Evolutionary conservation across 2,888 invertebrate genomes (phyloP).

Genomic region (Ophion costatus): DNA sequence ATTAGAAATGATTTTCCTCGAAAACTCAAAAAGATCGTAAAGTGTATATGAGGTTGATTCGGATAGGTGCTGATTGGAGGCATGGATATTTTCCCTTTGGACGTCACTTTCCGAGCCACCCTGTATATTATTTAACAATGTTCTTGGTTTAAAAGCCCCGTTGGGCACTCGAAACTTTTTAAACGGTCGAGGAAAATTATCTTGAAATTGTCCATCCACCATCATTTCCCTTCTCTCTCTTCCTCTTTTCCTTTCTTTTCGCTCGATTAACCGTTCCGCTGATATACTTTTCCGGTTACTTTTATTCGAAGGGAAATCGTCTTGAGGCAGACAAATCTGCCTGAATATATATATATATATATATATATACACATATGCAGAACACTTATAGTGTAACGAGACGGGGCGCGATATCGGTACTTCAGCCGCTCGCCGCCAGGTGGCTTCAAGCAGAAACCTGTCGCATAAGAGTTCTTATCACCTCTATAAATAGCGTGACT

Average conservation of each 20-base stretch:
- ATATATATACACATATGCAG: background rate
- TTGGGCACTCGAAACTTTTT: conserved; percentile 67
- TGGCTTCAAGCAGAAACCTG: no score
- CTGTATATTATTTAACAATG: background rate
- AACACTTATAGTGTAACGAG: no score
- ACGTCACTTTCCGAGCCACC: no score
- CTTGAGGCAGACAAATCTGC: conserved; percentile 10
- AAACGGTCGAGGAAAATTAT: conserved; percentile 70
- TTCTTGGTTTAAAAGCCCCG: conserved; percentile 62
- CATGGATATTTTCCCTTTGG: no score
- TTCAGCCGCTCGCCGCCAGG: no score
- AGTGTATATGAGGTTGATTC: no score
- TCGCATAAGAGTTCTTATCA: no score
- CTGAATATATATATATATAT: background rate
- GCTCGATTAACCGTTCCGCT: conserved; percentile 26
- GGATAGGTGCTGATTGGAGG: no score
- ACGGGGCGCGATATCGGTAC: no score
- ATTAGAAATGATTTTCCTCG: no score
- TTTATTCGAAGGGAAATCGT: conserved; percentile 70
- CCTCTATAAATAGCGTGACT: no score
- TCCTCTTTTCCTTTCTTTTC: background rate
- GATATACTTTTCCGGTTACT: conserved; percentile 61
- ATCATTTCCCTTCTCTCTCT: conserved; percentile 32
- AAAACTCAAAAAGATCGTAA: no score
- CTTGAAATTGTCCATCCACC: conserved; percentile 37